phyloP scores from a whole-genome alignment of 2,888 invertebrate genomes.

The Tachystola acroxantha region DNA sequence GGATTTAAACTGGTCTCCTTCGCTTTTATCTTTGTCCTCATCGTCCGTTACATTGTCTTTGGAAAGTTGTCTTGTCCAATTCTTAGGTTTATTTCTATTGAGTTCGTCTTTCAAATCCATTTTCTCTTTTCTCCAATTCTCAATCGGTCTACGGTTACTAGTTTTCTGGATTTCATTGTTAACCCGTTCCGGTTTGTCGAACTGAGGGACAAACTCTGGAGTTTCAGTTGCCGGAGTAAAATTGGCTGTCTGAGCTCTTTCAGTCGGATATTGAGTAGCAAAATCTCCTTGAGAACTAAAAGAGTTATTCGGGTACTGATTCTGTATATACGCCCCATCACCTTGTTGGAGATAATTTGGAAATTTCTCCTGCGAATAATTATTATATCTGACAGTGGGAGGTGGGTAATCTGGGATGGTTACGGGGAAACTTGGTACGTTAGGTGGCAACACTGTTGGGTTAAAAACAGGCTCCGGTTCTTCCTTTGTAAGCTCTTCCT shows the following conservation, averaged over 20 bases:
- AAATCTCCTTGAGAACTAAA: constrained; percentile 45
- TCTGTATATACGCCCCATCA: constrained; percentile 61
- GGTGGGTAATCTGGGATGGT: constrained; percentile 51
- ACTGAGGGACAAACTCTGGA: constrained; percentile 19
- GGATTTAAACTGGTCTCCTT: constrained; percentile 24
- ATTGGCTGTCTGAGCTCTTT: constrained; percentile 6
- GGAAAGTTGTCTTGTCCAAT: constrained; percentile 54
- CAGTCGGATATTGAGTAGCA: constrained; percentile 17
- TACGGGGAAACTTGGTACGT: constrained; percentile 14
- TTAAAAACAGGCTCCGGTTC: constrained; percentile 46
- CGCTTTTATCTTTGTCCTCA: constrained; percentile 32
- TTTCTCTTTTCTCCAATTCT: constrained; percentile 64
- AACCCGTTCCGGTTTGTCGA: constrained; percentile 38
- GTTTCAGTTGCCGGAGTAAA: not conserved
- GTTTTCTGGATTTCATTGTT: constrained; percentile 51
- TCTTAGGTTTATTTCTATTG: constrained; percentile 43
- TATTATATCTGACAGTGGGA: constrained; percentile 39
- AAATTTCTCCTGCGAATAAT: constrained; percentile 33
- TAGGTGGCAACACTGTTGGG: constrained; percentile 50
- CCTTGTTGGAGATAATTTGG: constrained; percentile 62
- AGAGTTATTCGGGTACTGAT: constrained; percentile 37
- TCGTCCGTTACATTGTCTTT: constrained; percentile 52
- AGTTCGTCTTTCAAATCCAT: constrained; percentile 41
- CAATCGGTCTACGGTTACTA: constrained; percentile 39
- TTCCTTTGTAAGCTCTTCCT: constrained; percentile 51